phyloP scores from a whole-genome alignment of 2,113 vertebrate genomes.

The Morone chrysops region DNA sequence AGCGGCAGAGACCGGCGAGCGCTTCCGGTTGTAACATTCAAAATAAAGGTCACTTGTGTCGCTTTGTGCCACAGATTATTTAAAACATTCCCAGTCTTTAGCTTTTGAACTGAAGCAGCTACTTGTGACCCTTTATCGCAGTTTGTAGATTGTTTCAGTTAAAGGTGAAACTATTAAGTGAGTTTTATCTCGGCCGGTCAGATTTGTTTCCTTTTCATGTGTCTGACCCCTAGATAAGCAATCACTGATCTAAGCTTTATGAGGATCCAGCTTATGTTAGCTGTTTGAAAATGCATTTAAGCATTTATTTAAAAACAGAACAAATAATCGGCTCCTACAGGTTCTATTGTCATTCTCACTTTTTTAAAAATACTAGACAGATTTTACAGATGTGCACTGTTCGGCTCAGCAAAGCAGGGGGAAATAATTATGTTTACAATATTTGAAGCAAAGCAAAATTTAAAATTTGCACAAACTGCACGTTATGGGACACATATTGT shows the following conservation, averaged over 20 bases:
- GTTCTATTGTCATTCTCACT: too few species aligned
- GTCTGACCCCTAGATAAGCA: too few species aligned
- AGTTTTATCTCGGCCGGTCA: too few species aligned
- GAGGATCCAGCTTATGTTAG: background rate
- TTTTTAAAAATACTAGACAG: too few species aligned
- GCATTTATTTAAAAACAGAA: too few species aligned
- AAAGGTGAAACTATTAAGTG: too few species aligned
- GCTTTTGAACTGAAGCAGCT: background rate
- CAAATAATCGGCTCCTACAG: too few species aligned
- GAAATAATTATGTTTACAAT: background rate
- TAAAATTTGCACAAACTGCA: background rate
- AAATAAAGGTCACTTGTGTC: slow-evolving; percentile 43
- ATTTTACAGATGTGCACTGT: background rate
- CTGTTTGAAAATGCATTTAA: background rate
- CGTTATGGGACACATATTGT: background rate
- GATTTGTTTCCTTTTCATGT: too few species aligned
- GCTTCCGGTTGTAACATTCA: slow-evolving; percentile 15
- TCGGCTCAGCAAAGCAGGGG: background rate
- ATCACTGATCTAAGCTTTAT: too few species aligned
- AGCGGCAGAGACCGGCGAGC: accelerated
- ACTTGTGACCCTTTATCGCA: background rate
- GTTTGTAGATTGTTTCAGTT: too few species aligned
- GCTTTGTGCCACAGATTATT: background rate
- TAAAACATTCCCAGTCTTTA: too few species aligned
- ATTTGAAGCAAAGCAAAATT: background rate